Conservation (phyloP, 2,113 vertebrate genomes). For the Elephas maximus region DNA sequence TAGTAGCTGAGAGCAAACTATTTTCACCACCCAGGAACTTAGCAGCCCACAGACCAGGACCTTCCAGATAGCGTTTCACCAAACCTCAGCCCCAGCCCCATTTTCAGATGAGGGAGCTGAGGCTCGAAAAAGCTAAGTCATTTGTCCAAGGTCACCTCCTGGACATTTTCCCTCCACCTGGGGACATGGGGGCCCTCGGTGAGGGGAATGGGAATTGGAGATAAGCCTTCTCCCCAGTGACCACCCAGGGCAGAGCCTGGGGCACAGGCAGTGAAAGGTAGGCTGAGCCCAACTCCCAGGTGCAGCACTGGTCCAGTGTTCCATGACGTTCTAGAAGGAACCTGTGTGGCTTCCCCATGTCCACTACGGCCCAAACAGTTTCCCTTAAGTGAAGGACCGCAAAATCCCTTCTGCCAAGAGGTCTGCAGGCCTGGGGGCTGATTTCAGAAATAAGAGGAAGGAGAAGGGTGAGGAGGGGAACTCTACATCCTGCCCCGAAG, state of each 20-base stretch:
- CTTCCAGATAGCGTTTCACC: neutral
- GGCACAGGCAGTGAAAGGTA: too few relatives aligned
- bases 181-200: fast-evolving
- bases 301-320: neutral
- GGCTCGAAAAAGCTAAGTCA: neutral
- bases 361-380: neutral
- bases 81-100: neutral
- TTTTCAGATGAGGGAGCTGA: neutral
- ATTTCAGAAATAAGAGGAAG: neutral
- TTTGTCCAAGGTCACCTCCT: neutral
- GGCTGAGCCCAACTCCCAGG: neutral
- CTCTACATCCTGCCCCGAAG: fast-evolving
- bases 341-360: neutral
- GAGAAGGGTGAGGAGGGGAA: neutral
- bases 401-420: neutral
- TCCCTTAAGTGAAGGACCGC: neutral
- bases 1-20: neutral
- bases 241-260: neutral
- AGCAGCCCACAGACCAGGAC: neutral
- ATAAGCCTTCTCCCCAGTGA: neutral
- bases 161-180: fast-evolving
- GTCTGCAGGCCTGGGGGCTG: neutral
- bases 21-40: neutral
- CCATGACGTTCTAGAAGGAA: neutral
- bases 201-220: neutral